Evolutionary conservation across 1,140 invertebrate genomes (phyloP), one percentile per base, ranked within the genome.

Genomic region (Lerema accius): DNA sequence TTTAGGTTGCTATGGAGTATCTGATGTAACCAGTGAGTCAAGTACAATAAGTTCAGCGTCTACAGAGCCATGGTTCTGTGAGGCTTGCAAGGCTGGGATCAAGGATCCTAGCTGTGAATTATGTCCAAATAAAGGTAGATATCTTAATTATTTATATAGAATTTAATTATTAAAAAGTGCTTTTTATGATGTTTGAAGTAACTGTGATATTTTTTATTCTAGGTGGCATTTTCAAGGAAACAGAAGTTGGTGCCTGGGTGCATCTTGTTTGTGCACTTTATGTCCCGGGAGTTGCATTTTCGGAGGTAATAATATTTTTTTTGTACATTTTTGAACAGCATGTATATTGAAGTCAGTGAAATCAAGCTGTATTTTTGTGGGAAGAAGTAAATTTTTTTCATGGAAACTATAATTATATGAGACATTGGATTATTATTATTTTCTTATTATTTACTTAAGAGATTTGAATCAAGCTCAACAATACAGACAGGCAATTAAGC

Each of bases 61-160:
- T 32, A 99, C 98, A 0, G 98, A 98, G 71, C 98, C 98, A 0
- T 99, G 98, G 98, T 99, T 99, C 89, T 99, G 98, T 92, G 98
- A 99, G 91, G 96, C 97, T n/a, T 99, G 98, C 74, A 97, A 97
- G 79, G 97, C 97, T 37, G 97, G 97, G 0, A 94, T 97, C 5
- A 94, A 93, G 17, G 95, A 96, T 89, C 97, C 98, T 0, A 93
- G 92, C 11, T 98, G 97, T 86, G 97, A 98, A 90, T 88, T 98
- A 4, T 98, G 97, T 82, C 97, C 97, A 2, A 96, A 96, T 84
- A 92, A 92, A 80, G 94, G 94, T 94, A 80, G 37, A n/a, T n/a
- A n/a, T n/a, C 50, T n/a, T 9, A 28, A 9, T 9, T 50, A 50
- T 49, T 7, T 53, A n/a, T n/a, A n/a, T n/a, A n/a, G n/a, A n/a